Percentiles rank a stretch among this genome's conserved stretches.
Evolutionary conservation across 2,797 vertebrate species (phyloP).

Genomic region (Channallabes apus): DNA sequence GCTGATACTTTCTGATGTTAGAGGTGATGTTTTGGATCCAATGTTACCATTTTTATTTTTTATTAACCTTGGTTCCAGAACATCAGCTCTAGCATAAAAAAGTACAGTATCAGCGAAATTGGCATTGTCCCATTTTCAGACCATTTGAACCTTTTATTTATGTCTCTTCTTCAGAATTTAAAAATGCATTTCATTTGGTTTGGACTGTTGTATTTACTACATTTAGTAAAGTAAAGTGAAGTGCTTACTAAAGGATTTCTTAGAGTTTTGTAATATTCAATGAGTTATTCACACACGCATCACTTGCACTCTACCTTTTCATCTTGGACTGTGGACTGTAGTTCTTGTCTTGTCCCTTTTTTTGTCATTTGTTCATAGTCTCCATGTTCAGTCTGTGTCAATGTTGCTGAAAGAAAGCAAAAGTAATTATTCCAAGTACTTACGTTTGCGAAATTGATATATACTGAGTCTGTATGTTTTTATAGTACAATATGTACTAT

Average conservation of each 20-base stretch:
- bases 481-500: neutral
- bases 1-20: neutral
- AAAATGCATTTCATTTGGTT: neutral
- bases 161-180: neutral
- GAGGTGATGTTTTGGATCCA: neutral
- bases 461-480: neutral
- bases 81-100: neutral
- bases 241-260: neutral
- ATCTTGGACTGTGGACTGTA: conserved; percentile 16
- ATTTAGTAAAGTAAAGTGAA: neutral
- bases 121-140: neutral
- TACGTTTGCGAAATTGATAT: neutral
- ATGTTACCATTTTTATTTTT: neutral
- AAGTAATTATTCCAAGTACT: neutral
- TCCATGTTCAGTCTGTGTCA: conserved; percentile 23
- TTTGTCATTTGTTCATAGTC: conserved; percentile 69
- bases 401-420: conserved; percentile 43
- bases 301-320: too few species aligned
- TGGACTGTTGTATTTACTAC: too few species aligned
- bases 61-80: neutral
- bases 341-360: conserved; percentile 34
- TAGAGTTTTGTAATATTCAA: neutral
- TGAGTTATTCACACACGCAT: neutral
- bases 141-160: neutral
- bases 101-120: neutral